Percentiles rank a stretch among this genome's conserved stretches.
Conservation (phyloP, 1,140 invertebrate species). For the Heterodera schachtii region DNA sequence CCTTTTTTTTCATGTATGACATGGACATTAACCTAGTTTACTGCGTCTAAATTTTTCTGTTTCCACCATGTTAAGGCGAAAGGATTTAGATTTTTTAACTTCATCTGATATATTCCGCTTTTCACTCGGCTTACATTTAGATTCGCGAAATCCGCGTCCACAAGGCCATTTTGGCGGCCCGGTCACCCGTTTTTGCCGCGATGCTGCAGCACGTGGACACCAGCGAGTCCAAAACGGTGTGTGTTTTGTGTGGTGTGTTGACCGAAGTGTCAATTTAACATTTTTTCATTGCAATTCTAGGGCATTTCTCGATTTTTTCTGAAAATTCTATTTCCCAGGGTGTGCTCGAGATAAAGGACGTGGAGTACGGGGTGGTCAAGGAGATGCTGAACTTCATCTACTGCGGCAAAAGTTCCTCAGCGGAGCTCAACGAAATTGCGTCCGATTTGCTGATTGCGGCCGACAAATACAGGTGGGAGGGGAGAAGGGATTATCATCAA, state of each 20-base stretch:
- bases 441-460: conserved; percentile 65
- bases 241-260: not conserved
- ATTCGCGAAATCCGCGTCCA: conserved; percentile 53
- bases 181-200: conserved; percentile 62
- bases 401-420: conserved; percentile 48
- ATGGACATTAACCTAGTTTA: no score
- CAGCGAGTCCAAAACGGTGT: conserved; percentile 55
- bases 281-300: not conserved
- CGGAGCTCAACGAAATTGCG: conserved; percentile 59
- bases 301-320: not conserved
- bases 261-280: no score
- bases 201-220: conserved; percentile 63
- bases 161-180: conserved; percentile 63
- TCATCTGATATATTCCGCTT: no score
- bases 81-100: no score
- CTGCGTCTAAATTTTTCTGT: no score
- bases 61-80: no score
- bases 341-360: conserved; percentile 58
- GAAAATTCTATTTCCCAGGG: conserved; percentile 47
- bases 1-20: no score
- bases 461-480: conserved; percentile 57
- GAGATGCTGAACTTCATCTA: conserved; percentile 65
- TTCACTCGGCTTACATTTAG: not conserved
- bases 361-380: conserved; percentile 57
- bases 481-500: no score